Base-by-base conservation (phyloP, 2,888 invertebrate genomes). In the Trissolcus brochymenae region DNA sequence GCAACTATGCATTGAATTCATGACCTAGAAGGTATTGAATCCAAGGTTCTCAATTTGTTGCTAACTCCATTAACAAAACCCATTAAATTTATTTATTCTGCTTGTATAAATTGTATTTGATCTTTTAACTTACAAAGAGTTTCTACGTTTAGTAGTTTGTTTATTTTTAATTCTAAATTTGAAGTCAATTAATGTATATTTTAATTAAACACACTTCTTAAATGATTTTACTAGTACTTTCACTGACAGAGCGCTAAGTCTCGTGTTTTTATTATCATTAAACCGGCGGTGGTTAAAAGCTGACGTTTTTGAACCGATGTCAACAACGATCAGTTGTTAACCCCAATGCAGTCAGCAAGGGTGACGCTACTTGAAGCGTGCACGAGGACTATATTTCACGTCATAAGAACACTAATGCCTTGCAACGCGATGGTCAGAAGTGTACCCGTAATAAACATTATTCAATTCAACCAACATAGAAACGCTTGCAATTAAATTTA, bases 301-400 rank as follows among this genome's bases (percentile, higher is more conserved):
- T 11, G 19, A 19, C 51, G 51, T 51, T 17, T 51, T 51, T 51
- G 19, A 51, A 19, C 51, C 14, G 51, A 51, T 51, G 51, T 51
- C 78, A 79, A 35, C 29, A 76, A 76, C 75, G 81, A 81, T 83
- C 84, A 82, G 80, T 80, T 81, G 79, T 81, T 79, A 83, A 76
- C 51, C 72, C 81, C 78, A 78, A 81, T 78, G 79, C 79, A 80
- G 70, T 56, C 76, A 78, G 79, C 77, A 51, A 51, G 51, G 51
- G 51, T 51, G 17, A 17, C 19, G 51, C 51, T 11, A 51, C 51
- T 51, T 51, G 17, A 51, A 51, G 51, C 51, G 17, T 19, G 17
- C 19, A 51, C 16, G 51, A 17, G 46, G 19, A 51, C 19, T 51
- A 51, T 17, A 51, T 51, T 16, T 51, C 51, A 51, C 51, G 16